phyloP scores from a whole-genome alignment of 2,888 invertebrate species.

The Nineta flava region DNA sequence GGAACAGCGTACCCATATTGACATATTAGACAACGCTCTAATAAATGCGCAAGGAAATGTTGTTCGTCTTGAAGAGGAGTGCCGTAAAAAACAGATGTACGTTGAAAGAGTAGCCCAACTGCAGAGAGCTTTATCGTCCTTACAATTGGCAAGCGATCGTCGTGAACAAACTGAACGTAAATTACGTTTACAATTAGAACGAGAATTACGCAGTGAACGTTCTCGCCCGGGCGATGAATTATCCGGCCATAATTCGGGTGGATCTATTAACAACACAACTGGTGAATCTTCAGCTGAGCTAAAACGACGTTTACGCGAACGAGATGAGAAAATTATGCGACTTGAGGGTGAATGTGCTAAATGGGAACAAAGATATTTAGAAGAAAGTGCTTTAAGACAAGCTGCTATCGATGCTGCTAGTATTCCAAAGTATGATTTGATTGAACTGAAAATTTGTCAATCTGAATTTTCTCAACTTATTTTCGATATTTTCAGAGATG shows the following conservation, averaged over 20 bases:
- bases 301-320: slow-evolving; percentile 46
- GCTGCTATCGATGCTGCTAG: slow-evolving; percentile 69
- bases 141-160: slow-evolving; percentile 71
- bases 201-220: slow-evolving; percentile 57
- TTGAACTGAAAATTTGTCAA: background rate
- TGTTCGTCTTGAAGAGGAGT: slow-evolving; percentile 76
- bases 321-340: slow-evolving; percentile 53
- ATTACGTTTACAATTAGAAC: slow-evolving; percentile 68
- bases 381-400: slow-evolving; percentile 64
- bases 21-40: slow-evolving; percentile 79
- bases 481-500: slow-evolving; percentile 39
- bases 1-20: slow-evolving; percentile 84
- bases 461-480: background rate
- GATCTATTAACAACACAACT: slow-evolving; percentile 21
- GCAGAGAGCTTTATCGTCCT: slow-evolving; percentile 62
- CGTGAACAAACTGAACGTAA: slow-evolving; percentile 75
- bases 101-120: slow-evolving; percentile 73
- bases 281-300: slow-evolving; percentile 42
- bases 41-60: slow-evolving; percentile 84
- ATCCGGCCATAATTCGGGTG: slow-evolving; percentile 15
- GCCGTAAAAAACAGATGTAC: slow-evolving; percentile 69
- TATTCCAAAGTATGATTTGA: slow-evolving; percentile 40
- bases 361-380: slow-evolving; percentile 74
- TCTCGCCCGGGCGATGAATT: slow-evolving; percentile 19
- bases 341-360: slow-evolving; percentile 68